phyloP scores from a whole-genome alignment of 35 echinoderm and acorn worm genomes.

The Ptychodera flava region DNA sequence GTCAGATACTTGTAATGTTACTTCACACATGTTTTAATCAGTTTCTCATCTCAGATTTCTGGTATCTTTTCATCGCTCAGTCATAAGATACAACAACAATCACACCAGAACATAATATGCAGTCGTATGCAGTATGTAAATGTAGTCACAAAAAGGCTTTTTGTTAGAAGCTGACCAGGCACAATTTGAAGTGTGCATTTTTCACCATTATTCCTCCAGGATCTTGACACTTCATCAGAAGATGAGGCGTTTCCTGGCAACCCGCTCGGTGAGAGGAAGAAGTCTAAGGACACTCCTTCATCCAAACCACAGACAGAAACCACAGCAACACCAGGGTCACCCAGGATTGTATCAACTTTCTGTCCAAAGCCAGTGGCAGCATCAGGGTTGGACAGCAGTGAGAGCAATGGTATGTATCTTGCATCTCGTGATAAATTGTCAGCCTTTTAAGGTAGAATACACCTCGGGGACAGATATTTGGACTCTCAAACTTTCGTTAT shows the following conservation, averaged over 20 bases:
- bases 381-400: neutral
- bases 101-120: too few relatives aligned
- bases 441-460: too few relatives aligned
- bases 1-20: constrained; percentile 21
- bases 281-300: neutral
- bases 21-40: neutral
- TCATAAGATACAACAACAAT: too few relatives aligned
- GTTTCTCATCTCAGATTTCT: neutral
- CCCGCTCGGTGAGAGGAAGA: neutral
- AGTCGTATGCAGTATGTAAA: too few relatives aligned
- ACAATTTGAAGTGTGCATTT: too few relatives aligned
- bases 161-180: too few relatives aligned
- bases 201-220: neutral
- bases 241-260: neutral
- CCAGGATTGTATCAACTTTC: neutral
- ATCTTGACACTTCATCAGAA: neutral
- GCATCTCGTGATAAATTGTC: too few relatives aligned
- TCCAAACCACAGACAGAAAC: neutral
- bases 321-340: neutral
- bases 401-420: too few relatives aligned
- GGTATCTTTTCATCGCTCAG: too few relatives aligned
- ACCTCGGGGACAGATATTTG: too few relatives aligned
- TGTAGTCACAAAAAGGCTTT: too few relatives aligned
- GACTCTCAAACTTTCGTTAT: too few relatives aligned
- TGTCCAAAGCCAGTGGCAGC: neutral